Evolutionary conservation across 2,113 vertebrate genomes (phyloP).

Genomic region (Esox niger): DNA sequence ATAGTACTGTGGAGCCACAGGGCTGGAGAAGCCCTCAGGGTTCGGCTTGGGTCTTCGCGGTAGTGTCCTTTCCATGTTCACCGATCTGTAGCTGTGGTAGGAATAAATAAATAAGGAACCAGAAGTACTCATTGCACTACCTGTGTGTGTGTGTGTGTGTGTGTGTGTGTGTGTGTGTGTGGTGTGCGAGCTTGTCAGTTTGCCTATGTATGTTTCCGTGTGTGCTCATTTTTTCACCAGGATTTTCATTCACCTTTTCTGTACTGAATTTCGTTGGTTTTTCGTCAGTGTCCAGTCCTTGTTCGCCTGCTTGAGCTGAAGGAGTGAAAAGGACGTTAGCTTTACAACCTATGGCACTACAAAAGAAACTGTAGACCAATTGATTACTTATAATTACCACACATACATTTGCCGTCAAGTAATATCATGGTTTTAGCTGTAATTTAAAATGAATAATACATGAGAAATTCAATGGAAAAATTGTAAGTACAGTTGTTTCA

Average conservation of each 20-base stretch:
- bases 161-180: not conserved
- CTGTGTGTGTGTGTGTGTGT: not conserved
- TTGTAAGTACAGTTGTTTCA: no score
- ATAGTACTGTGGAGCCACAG: constrained; percentile 76
- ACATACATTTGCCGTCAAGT: not conserved
- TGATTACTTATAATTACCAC: not conserved
- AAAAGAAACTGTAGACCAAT: not conserved
- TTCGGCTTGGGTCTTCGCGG: constrained; percentile 68
- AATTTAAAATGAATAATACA: not conserved
- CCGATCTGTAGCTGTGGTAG: constrained; percentile 69
- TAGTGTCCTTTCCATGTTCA: constrained; percentile 76
- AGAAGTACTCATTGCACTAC: not conserved
- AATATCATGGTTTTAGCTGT: no score
- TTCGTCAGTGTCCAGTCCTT: constrained; percentile 75
- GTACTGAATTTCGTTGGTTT: constrained; percentile 62
- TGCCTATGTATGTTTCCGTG: not conserved
- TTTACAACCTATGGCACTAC: not conserved
- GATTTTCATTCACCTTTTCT: constrained; percentile 76
- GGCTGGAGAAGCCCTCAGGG: constrained; percentile 69
- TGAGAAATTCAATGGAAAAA: not conserved
- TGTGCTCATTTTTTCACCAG: not conserved
- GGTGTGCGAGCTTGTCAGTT: not conserved
- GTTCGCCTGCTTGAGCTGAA: constrained; percentile 78
- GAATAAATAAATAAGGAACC: not conserved
- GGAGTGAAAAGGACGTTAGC: constrained; percentile 4